Conservation (phyloP, 23 tunicate species). For the Ciona savignyi region DNA sequence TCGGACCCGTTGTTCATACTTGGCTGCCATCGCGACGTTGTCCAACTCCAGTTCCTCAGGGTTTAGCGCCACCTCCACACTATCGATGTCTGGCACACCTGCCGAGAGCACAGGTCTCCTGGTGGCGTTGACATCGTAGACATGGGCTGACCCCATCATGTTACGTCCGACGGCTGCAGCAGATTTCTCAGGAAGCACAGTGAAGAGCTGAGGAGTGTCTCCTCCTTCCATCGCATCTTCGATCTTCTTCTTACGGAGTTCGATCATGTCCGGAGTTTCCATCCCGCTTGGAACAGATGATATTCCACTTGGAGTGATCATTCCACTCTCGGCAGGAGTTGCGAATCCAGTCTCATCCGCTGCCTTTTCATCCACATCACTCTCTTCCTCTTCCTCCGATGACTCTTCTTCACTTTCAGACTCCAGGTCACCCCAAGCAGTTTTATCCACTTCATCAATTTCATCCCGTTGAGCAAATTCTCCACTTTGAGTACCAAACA, state of each 20-base stretch:
- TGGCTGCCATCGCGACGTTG: constrained; percentile 91
- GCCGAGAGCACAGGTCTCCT: constrained; percentile 12
- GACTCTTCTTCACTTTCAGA: constrained; percentile 87
- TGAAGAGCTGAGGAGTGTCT: constrained; percentile 92
- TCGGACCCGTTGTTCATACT: constrained; percentile 75
- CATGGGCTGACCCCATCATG: constrained; percentile 99
- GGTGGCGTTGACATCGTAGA: constrained; percentile 61
- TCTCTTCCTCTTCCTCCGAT: constrained; percentile 70
- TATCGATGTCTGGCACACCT: constrained; percentile 30
- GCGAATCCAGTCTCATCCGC: constrained; percentile 80
- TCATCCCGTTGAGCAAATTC: constrained; percentile 38
- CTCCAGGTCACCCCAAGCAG: constrained; percentile 95
- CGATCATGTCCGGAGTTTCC: constrained; percentile 96
- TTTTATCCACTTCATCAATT: constrained; percentile 68
- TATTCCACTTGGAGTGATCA: constrained; percentile 96
- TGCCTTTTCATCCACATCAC: constrained; percentile 62
- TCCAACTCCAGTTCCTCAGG: constrained; percentile 93
- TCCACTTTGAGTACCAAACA: constrained; percentile 75
- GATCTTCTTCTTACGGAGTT: constrained; percentile 73
- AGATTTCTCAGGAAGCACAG: constrained; percentile 80
- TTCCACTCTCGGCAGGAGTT: constrained; percentile 96
- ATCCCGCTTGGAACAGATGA: constrained; percentile 92
- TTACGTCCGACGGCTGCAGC: constrained; percentile 48
- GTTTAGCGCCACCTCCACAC: constrained; percentile 80
- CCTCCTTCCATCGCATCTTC: constrained; percentile 95